phyloP scores from a whole-genome alignment of 2,797 vertebrate genomes.

The Clarias platycephalus region DNA sequence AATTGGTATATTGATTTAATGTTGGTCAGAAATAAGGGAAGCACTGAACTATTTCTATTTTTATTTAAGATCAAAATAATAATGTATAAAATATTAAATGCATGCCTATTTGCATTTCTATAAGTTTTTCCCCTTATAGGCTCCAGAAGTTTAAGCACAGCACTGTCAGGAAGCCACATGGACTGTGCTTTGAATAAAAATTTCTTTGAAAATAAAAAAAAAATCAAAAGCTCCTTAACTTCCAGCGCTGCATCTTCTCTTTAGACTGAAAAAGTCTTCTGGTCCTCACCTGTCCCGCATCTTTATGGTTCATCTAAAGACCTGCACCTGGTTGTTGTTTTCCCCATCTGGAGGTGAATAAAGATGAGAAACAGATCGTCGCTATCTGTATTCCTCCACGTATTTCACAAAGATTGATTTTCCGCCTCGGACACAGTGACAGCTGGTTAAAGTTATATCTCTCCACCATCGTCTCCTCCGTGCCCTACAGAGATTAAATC shows the following conservation, averaged over 20 bases:
- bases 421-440: not conserved
- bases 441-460: not conserved
- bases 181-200: not conserved
- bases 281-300: not conserved
- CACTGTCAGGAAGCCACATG: not conserved
- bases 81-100: not conserved
- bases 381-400: not conserved
- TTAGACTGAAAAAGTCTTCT: not conserved
- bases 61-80: not conserved
- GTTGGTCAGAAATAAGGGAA: not conserved
- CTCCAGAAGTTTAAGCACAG: not conserved
- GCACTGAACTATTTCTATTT: not conserved
- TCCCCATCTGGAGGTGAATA: not conserved
- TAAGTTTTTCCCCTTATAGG: not conserved
- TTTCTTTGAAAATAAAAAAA: not conserved
- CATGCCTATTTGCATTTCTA: not conserved
- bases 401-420: not conserved
- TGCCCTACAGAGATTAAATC: not conserved
- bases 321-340: not conserved
- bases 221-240: not conserved
- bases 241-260: not conserved
- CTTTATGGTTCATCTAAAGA: not conserved
- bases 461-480: not conserved
- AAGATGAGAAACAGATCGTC: not conserved
- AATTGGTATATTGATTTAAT: too few species aligned